These are phyloP conservation scores for Orchestia grillus DNA, from an alignment of 1,140 invertebrate genomes.

Conservation along the genomic window DNA sequence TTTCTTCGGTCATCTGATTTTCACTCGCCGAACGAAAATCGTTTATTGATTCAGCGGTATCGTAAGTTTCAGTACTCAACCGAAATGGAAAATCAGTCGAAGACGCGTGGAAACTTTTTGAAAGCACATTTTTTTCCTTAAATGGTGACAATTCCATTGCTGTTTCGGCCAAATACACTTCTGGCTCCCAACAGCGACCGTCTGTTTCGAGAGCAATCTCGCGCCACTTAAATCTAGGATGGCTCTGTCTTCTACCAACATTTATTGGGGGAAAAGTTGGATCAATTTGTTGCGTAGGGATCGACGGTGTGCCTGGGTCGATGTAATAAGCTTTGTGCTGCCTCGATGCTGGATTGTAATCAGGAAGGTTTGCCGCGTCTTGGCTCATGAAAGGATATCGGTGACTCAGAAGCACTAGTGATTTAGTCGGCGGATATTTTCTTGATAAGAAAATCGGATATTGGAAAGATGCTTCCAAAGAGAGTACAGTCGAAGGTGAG, in stretches of 20 bases:
- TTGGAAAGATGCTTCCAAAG: constrained; percentile 18
- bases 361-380: background rate
- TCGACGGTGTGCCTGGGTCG: constrained; percentile 4
- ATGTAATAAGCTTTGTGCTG: constrained; percentile 54
- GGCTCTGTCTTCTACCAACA: background rate
- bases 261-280: background rate
- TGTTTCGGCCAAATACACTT: background rate
- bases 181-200: constrained; percentile 15
- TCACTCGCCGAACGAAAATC: background rate
- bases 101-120: background rate
- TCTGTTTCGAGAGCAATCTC: constrained; percentile 17
- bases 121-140: background rate
- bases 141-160: background rate
- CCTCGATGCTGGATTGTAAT: background rate
- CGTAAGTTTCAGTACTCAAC: background rate
- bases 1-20: background rate
- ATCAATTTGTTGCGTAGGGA: constrained; percentile 22
- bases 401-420: constrained; percentile 42
- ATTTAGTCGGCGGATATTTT: constrained; percentile 47
- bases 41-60: background rate
- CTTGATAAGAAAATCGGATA: constrained; percentile 53
- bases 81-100: background rate
- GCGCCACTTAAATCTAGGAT: constrained; percentile 30
- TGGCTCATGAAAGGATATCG: constrained; percentile 28
- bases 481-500: constrained; percentile 1